phyloP scores from a whole-genome alignment of 1,140 invertebrate genomes.

The Wasmannia auropunctata region DNA sequence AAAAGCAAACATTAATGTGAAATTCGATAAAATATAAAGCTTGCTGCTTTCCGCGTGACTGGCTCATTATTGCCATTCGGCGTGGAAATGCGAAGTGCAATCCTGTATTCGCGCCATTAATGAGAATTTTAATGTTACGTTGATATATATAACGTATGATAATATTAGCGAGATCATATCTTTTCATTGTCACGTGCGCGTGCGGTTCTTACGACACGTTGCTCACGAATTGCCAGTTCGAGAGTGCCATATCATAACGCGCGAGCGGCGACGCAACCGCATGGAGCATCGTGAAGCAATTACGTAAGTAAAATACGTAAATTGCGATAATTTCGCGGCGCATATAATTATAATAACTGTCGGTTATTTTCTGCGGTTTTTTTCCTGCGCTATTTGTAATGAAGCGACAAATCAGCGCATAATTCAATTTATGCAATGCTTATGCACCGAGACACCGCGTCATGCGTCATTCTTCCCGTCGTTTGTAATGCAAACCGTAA shows the following conservation, averaged over 20 bases:
- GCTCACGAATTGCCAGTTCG: not conserved
- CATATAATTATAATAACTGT: constrained; percentile 4
- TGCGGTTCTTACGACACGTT: not conserved
- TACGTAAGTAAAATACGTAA: constrained; percentile 3
- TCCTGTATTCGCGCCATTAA: not conserved
- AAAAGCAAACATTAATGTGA: not conserved
- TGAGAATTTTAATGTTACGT: not conserved
- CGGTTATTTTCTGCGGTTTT: not conserved
- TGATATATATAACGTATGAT: too few relatives aligned
- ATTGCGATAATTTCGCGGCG: constrained; percentile 3
- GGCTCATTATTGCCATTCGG: not conserved
- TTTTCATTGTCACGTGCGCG: not conserved
- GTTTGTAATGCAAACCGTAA: not conserved
- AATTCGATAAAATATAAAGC: not conserved
- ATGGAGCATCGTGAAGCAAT: not conserved
- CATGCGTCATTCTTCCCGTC: not conserved
- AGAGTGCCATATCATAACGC: not conserved
- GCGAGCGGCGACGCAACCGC: not conserved
- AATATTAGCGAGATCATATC: not conserved
- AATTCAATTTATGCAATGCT: constrained; percentile 20
- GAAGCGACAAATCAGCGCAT: not conserved
- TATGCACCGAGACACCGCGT: not conserved
- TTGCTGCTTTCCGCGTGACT: not conserved
- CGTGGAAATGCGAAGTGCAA: not conserved
- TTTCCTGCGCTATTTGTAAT: not conserved